Evolutionary conservation across 2,797 vertebrate genomes (phyloP), one percentile per base, ranked within the genome.

Genomic region (Pitangus sulphuratus): DNA sequence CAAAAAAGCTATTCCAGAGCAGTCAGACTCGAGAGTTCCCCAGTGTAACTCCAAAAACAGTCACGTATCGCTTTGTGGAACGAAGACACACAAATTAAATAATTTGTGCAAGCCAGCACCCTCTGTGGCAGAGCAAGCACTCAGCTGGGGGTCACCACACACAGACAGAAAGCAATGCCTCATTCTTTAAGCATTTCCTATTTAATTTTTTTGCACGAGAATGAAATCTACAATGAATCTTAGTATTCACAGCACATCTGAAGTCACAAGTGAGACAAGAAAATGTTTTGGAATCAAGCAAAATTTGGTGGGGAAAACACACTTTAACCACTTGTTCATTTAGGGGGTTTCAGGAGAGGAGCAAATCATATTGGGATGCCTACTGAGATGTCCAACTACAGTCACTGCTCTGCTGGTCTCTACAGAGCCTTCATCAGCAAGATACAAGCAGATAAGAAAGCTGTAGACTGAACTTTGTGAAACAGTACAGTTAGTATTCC

Each of bases 401-500:
- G 40, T n/a, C 71, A 33, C 1, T 2, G 2, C 14, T 62, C 42
- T 79, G 35, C 45, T 28, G 21, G 31, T 64, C 26, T 66, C 44
- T 33, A n/a, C 56, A 33, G 35, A 12, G n/a, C 9, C 14, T 21
- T 47, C 48, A 35, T 3, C 47, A 79, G 26, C 11, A 48, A 30
- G 14, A 44, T 1, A 48, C 9, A 24, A 53, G 56, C 5, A 13
- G 33, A n/a, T 2, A 5, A 10, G 10, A 42, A 4, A 3, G 35
- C 15, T 70, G 37, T 39, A 47, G 31, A 2, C 35, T 24, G 12
- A 42, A 44, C 71, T 56, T 15, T 21, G 48, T 1, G 2, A 12
- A 66, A 35, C 4, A 15, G 42, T 0, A 26, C 42, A 48, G 19
- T 13, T 50, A 64, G 33, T 3, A 57, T 1, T 2, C 5, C 0